Evolutionary conservation across 2,888 invertebrate genomes (phyloP), one percentile per base, ranked within the genome.

Genomic region (Hololepta plana): DNA sequence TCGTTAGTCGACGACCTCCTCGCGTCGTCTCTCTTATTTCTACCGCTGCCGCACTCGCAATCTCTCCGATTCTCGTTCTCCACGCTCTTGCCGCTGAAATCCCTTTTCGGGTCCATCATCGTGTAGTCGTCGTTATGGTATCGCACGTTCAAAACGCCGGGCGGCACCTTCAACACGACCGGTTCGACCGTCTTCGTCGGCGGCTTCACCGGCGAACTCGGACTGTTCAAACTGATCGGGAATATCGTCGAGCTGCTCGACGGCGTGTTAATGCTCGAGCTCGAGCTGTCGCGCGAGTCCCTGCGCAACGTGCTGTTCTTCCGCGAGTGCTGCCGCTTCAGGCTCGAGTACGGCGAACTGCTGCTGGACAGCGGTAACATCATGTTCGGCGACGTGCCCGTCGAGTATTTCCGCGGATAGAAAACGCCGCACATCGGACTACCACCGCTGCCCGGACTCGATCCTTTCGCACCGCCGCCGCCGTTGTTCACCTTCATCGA

Each of bases 201-300:
- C 1, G 54, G 46, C 34, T 65, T 67, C 12, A 62, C 56, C 1
- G 72, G 72, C 3, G 71, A 69, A 9, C 65, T 62, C 1, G 73
- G 73, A 36, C 72, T 71, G 44, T 72, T 72, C 22, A 72, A 48
- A 32, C 67, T 71, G 40, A 74, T 60, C 2, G 74, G 72, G 47
- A 75, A 75, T 32, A 74, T 66, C 0, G 72, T 68, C 29, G 64
- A 62, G 4, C 67, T 51, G 29, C 59, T 59, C 3, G 62, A 68
- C 23, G 69, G 68, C 2, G 66, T 64, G 1, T 68, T 66, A 3
- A 59, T 52, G 32, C 53, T 47, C 3, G 49, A 48, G 33, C 47
- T 49, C 6, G 47, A 46, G 29, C 54, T 55, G 29, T 58, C 57
- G 34, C 49, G 50, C 3, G 55, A 55, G 34, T 57, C 55, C 23